Conservation (phyloP, 1,140 invertebrate genomes). For the Schlechtendalia chinensis region DNA sequence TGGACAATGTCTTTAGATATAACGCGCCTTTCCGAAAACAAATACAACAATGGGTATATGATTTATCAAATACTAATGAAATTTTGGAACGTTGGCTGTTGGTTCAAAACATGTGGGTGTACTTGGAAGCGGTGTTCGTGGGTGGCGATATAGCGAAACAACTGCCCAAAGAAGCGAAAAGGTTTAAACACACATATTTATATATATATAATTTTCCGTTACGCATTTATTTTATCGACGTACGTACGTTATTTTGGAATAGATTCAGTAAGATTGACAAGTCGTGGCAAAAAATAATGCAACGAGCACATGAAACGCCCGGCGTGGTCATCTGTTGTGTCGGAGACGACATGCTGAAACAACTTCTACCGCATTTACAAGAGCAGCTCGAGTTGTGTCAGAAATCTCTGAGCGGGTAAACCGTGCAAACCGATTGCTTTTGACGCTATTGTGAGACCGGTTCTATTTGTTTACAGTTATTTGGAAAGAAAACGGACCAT, state of each 20-base stretch:
- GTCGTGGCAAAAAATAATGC: constrained; percentile 98
- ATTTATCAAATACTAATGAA: constrained; percentile 94
- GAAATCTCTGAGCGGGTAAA: constrained; percentile 87
- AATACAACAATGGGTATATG: constrained; percentile 93
- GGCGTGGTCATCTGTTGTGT: constrained; percentile 94
- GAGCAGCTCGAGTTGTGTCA: constrained; percentile 95
- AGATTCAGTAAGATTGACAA: constrained; percentile 96
- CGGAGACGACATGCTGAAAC: constrained; percentile 88
- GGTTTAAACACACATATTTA: too few relatives aligned
- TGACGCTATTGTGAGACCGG: too few relatives aligned
- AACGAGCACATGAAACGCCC: constrained; percentile 87
- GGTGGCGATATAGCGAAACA: constrained; percentile 98
- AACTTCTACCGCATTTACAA: constrained; percentile 90
- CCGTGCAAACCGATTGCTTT: too few relatives aligned
- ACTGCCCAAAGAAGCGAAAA: constrained; percentile 88
- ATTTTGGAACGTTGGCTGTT: constrained; percentile 93
- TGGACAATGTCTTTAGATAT: constrained; percentile 64
- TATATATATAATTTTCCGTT: background rate
- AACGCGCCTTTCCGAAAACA: constrained; percentile 95
- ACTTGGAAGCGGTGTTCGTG: constrained; percentile 95
- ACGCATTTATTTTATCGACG: too few relatives aligned
- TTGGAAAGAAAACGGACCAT: constrained; percentile 92
- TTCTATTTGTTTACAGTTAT: constrained; percentile 63
- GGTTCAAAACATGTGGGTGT: constrained; percentile 98
- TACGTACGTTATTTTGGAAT: constrained; percentile 3